Base-by-base conservation (phyloP, 1,140 invertebrate genomes). In the Halictus rubicundus region DNA sequence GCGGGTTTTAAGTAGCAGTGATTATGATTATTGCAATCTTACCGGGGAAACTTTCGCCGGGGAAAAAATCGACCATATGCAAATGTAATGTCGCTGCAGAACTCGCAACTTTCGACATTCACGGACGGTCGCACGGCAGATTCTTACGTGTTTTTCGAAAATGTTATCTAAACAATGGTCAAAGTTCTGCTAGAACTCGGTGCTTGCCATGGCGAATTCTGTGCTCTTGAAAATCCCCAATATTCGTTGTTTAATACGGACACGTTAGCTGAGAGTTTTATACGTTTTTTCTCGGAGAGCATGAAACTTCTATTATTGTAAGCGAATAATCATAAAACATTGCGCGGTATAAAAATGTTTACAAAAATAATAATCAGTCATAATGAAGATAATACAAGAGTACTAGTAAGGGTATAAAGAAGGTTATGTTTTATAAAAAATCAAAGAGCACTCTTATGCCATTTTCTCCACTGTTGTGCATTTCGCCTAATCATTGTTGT, bases 11-110 rank as follows among this genome's bases (percentile, higher is more conserved):
- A 63, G 19, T 37, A 37, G 61, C 61, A 2, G 19, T 63, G 61
- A 63, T 63, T 63, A 63, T 21, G 61, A 63, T 63, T 32, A 37
- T 63, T 63, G 61, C 61, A 37, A 63, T 63, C 9, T 37, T 63
- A 63, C 61, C 4, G 32, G 32, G 25, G 27, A 21, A 37, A 63
- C 14, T 37, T 57, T 37, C 61, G 1, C 23, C 5, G 32, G 25
- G 27, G 27, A 37, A 63, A 61, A 37, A 37, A 21, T 37, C 6
- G 61, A 19, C 16, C 32, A 37, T 32, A 63, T 63, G 61, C 59
- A 61, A 61, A 61, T 63, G 27, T 63, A 63, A 37, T 7, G 61
- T 37, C 16, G 16, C 61, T 7, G 12, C 3, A 8, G 16, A 37
- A 61, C 57, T 59, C 57, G 57, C n/a, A 25, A 61, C 59, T 61